A percentile compares a stretch with the other conserved stretches of the same genome.
Conservation (phyloP, 1,140 invertebrate species). For the Drosophila mayri region DNA sequence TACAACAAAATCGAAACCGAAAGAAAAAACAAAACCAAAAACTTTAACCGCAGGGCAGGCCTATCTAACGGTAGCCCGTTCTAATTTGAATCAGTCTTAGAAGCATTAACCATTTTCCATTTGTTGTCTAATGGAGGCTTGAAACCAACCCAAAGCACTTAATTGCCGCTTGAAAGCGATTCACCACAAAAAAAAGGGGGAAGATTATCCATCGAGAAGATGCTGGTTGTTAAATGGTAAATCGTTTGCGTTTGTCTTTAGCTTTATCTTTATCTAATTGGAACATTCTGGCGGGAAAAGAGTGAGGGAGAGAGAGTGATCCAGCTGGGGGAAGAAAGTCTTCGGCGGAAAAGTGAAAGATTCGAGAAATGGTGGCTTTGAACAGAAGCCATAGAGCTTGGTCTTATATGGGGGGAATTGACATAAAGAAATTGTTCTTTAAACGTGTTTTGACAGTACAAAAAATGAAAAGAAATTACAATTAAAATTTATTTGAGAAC, state of each 20-base stretch:
- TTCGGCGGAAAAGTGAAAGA: slow-evolving; percentile 42
- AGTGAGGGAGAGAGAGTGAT: neutral
- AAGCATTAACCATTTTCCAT: slow-evolving; percentile 17
- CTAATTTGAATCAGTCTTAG: slow-evolving; percentile 63
- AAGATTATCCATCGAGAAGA: slow-evolving; percentile 6
- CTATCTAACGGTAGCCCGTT: slow-evolving; percentile 71
- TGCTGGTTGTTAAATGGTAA: slow-evolving; percentile 34
- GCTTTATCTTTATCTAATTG: slow-evolving; percentile 30
- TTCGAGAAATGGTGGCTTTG: slow-evolving; percentile 6
- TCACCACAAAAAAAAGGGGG: neutral
- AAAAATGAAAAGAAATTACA: neutral
- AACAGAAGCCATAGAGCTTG: slow-evolving; percentile 21
- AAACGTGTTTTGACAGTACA: neutral
- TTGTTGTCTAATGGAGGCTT: slow-evolving; percentile 27
- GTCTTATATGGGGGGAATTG: neutral
- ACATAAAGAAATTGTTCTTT: neutral
- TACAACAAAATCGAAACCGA: neutral
- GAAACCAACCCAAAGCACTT: slow-evolving; percentile 15
- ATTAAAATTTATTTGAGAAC: neutral
- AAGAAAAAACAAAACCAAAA: neutral
- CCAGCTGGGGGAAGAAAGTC: neutral
- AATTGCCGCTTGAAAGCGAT: slow-evolving; percentile 31
- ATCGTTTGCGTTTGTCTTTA: slow-evolving; percentile 24
- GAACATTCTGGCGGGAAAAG: slow-evolving; percentile 26
- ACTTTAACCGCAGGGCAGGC: neutral